Evolutionary conservation across 2,113 vertebrate species (phyloP).

Genomic region (Neofelis nebulosa): DNA sequence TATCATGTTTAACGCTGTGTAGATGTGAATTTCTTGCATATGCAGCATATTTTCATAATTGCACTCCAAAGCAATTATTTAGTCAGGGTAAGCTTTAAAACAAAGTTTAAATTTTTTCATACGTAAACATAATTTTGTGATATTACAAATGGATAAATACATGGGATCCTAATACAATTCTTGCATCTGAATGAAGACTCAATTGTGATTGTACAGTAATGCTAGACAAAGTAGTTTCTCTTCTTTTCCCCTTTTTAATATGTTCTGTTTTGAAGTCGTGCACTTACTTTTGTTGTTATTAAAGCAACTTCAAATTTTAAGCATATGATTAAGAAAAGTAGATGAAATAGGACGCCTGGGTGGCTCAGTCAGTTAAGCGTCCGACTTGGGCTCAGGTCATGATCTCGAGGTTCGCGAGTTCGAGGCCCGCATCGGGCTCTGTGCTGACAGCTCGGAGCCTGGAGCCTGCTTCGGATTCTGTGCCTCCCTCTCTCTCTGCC

Average conservation of each 20-base stretch:
- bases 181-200: not conserved
- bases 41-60: not conserved
- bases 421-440: too few species aligned
- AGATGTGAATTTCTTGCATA: not conserved
- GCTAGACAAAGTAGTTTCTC: not conserved
- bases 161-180: not conserved
- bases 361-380: too few species aligned
- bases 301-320: not conserved
- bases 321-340: not conserved
- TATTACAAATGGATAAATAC: not conserved
- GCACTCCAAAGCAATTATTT: not conserved
- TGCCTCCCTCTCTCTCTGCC: too few species aligned
- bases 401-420: too few species aligned
- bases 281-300: not conserved
- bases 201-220: not conserved
- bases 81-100: not conserved
- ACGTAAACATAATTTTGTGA: not conserved
- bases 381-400: too few species aligned
- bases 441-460: too few species aligned
- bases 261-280: not conserved
- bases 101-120: not conserved
- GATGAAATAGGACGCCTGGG: too few species aligned
- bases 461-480: too few species aligned
- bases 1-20: not conserved
- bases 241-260: not conserved